phyloP scores from a whole-genome alignment of 2,888 invertebrate species.

The Tachina fera region DNA sequence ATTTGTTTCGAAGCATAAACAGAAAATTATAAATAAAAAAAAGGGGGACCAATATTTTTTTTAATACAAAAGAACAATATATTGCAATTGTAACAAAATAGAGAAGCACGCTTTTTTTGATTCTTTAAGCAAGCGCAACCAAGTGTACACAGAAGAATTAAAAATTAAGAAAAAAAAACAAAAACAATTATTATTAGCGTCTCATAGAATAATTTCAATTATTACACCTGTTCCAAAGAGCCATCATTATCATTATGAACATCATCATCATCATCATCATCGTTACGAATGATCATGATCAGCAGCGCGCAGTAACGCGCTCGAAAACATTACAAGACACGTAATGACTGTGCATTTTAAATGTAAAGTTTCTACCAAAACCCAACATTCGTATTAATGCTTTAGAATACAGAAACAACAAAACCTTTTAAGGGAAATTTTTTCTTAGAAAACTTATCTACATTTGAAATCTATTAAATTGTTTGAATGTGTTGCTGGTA shows the following conservation, averaged over 20 bases:
- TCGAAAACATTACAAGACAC: constrained; percentile 39
- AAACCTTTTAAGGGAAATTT: constrained; percentile 16
- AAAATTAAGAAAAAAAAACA: neutral
- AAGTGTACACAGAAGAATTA: constrained; percentile 59
- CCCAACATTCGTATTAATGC: constrained; percentile 1
- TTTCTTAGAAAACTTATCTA: constrained; percentile 56
- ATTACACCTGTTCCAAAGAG: constrained; percentile 79
- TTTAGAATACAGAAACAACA: neutral
- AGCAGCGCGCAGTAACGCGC: constrained; percentile 49
- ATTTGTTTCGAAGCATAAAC: constrained; percentile 38
- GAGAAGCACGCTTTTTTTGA: constrained; percentile 67
- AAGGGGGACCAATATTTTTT: constrained; percentile 54
- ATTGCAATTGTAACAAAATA: constrained; percentile 61
- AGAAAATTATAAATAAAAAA: constrained; percentile 8
- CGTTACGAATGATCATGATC: constrained; percentile 5
- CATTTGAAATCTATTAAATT: constrained; percentile 48
- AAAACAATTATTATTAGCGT: constrained; percentile 70
- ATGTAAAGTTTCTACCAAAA: constrained; percentile 19
- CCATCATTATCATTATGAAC: constrained; percentile 31
- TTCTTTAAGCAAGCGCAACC: constrained; percentile 69
- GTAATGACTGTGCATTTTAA: constrained; percentile 40
- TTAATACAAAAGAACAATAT: constrained; percentile 4
- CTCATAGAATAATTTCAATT: constrained; percentile 81
- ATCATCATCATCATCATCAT: constrained; percentile 28
- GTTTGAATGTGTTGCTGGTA: constrained; percentile 7